These are phyloP conservation scores for Fabriciana adippe DNA, from an alignment of 2,888 invertebrate species.

Conservation along the genomic window DNA sequence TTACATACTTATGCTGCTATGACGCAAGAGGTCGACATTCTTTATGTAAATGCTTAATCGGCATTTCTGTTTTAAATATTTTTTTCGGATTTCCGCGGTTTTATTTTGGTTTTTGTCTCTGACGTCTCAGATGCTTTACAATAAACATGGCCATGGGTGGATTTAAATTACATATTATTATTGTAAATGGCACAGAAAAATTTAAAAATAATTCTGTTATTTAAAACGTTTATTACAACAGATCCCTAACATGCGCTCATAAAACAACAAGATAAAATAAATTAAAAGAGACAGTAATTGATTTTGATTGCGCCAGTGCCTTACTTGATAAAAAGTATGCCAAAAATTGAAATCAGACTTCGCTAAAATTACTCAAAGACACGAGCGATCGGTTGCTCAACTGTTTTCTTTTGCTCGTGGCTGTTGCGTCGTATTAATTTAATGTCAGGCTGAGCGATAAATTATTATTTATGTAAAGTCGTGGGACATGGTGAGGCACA, in stretches of 20 bases:
- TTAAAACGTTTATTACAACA: not conserved
- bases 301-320: conserved; percentile 42
- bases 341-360: conserved; percentile 40
- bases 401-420: conserved; percentile 21
- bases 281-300: conserved; percentile 43
- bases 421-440: conserved; percentile 25
- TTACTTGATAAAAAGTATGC: conserved; percentile 42
- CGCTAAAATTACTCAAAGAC: conserved; percentile 42
- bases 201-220: too few relatives aligned
- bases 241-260: not conserved
- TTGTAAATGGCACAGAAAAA: too few relatives aligned
- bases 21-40: too few relatives aligned
- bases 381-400: conserved; percentile 40
- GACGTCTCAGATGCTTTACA: too few relatives aligned
- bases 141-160: too few relatives aligned
- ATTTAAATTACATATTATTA: too few relatives aligned
- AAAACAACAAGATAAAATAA: not conserved
- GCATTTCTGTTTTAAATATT: too few relatives aligned
- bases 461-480: conserved; percentile 22
- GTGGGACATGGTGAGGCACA: not conserved
- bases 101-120: too few relatives aligned
- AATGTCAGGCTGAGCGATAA: conserved; percentile 25
- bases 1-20: too few relatives aligned
- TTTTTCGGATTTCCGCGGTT: too few relatives aligned
- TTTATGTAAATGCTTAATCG: too few relatives aligned